Conservation (phyloP, 2,113 vertebrate species). For the Perognathus longimembris region DNA sequence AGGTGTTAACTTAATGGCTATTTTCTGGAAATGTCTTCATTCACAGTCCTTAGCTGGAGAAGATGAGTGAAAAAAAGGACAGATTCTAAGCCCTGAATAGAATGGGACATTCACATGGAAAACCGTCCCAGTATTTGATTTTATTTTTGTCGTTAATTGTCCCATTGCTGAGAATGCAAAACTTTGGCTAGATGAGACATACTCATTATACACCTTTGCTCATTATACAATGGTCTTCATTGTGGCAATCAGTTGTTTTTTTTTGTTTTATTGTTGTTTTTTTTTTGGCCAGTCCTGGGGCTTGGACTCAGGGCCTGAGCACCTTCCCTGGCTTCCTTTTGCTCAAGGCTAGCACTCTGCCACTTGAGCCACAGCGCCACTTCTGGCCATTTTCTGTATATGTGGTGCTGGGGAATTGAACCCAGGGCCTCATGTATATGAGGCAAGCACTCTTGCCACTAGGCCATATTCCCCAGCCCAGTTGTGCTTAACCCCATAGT, state of each 20-base stretch:
- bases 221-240: background rate
- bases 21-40: slow-evolving; percentile 41
- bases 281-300: too few relatives aligned
- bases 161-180: background rate
- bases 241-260: background rate
- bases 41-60: background rate
- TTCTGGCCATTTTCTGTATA: too few relatives aligned
- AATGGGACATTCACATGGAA: background rate
- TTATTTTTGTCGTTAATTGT: background rate
- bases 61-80: background rate
- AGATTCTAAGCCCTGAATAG: background rate
- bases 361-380: too few relatives aligned
- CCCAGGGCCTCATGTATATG: too few relatives aligned
- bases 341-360: too few relatives aligned
- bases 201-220: slow-evolving; percentile 21
- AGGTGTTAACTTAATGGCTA: background rate
- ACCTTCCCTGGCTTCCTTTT: too few relatives aligned
- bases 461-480: too few relatives aligned
- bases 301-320: background rate
- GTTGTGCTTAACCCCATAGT: background rate
- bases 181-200: background rate
- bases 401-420: too few relatives aligned
- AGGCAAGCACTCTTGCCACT: too few relatives aligned
- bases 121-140: background rate
- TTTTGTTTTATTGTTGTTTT: too few relatives aligned